Evolutionary conservation across 2,113 vertebrate species (phyloP), one percentile per base, ranked within the genome.

Genomic region (Paracyprichromis sp.): DNA sequence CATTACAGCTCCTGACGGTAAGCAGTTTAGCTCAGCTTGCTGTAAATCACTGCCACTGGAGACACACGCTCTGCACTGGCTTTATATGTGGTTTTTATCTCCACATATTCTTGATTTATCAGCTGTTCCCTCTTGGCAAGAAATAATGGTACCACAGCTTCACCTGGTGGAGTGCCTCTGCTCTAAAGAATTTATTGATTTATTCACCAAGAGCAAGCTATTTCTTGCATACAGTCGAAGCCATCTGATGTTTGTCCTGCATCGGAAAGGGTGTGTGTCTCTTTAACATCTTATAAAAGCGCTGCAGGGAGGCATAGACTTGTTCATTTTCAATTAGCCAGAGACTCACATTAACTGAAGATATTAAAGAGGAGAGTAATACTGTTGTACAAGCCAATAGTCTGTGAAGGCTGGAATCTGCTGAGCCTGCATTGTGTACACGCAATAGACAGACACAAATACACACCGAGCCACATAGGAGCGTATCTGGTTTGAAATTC

Each of bases 321-420:
- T 90, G 94, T 95, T 96, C 92, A 94, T 96, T 96, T 95, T 96
- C 95, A 97, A 96, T 96, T 96, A 97, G 94, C 95, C 85, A 78
- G 91, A 91, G 90, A 94, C 88, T 92, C 79, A 19, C 93, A 95
- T 96, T 96, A 96, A 95, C 83, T 88, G 91, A 93, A 92, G 92
- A 94, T 95, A 96, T 95, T 95, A 96, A 95, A 94, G 92, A 86
- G 90, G 90, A 92, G 89, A 86, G 92, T 91, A 92, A 96, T 94
- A 93, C 88, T 89, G 90, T 93, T 94, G 92, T 90, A 86, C 90
- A 93, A 92, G 83, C 92, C 91, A 96, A 94, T 92, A 93, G 94
- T 87, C 94, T 96, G 94, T 95, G 93, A 96, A 94, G 83, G 73
- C 83, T 84, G 61, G 86, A 93, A 92, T 94, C 89, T 96, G 95